Evolutionary conservation across 2,888 invertebrate genomes (phyloP), one percentile per base, ranked within the genome.

Genomic region (Nycteola revayana): DNA sequence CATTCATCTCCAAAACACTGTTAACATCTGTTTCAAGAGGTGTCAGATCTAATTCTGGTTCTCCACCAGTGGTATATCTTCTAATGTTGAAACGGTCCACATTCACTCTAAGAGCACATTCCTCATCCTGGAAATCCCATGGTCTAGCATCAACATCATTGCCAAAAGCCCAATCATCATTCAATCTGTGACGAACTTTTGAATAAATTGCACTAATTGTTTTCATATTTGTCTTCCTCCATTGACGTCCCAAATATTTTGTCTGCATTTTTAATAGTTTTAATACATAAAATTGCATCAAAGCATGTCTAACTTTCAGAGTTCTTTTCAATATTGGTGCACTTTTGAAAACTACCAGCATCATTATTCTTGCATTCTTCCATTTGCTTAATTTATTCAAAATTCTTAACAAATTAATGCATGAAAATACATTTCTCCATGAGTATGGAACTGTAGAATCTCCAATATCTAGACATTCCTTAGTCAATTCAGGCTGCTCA

Each of bases 131-230:
- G 61, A 97, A 99, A 77, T 99, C 98, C 98, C 98, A 98, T 0
- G 98, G 98, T 42, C 98, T 91, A 0, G 98, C 98, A 85, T 99
- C 98, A 61, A 98, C 92, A 89, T 98, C 96, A 89, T 99, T 99
- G 32, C 99, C 99, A 89, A 96, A 99, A 1, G 99, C 99, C 99
- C 99, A 99, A 79, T 99, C 99, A 75, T 99, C 99, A 68, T 98
- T 99, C 25, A 99, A 90, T 34, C 98, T 92, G 86, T 98, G 98
- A 14, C 98, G 91, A 1, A 97, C 96, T 90, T 99, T 98, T 38
- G 97, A 95, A 76, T 99, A 99, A 70, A 99, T 99, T 38, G 98
- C 98, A 74, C 98, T 98, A 87, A 99, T 97, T 0, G 98, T 98
- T 80, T 98, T 99, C 98, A 99, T 99, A 75, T 99, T 99, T 1